Conservation (phyloP, 2,113 vertebrate species). For the Mixornis gularis region DNA sequence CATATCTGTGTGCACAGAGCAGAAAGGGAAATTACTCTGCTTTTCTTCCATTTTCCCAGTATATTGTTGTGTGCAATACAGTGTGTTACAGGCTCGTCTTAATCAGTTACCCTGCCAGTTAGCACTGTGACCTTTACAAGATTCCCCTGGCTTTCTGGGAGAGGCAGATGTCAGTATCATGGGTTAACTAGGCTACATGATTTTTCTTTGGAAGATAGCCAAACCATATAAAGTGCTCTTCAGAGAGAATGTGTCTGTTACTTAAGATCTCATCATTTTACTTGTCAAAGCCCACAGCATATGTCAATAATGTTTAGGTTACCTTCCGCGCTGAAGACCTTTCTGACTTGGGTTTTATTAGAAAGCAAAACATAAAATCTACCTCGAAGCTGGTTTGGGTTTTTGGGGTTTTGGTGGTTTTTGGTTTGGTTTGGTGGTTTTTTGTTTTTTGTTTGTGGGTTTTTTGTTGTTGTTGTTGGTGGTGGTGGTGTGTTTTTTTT, state of each 20-base stretch:
- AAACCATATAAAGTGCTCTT: conserved; percentile 7
- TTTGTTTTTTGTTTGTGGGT: background rate
- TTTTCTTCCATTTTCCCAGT: background rate
- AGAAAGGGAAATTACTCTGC: background rate
- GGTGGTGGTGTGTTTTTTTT: too few relatives aligned
- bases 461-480: background rate
- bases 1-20: background rate
- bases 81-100: background rate
- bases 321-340: background rate
- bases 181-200: conserved; percentile 12
- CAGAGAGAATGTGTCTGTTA: conserved; percentile 16
- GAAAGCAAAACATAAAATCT: background rate
- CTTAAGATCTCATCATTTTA: conserved; percentile 36
- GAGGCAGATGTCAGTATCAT: conserved; percentile 23
- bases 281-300: background rate
- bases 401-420: background rate
- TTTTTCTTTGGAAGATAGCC: conserved; percentile 35
- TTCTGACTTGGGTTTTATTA: background rate
- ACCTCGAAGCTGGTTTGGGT: background rate
- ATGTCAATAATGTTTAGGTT: background rate
- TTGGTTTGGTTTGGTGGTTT: background rate
- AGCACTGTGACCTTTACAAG: conserved; percentile 6
- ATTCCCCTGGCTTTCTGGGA: conserved; percentile 21
- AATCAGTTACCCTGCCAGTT: conserved; percentile 25
- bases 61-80: background rate